Evolutionary conservation across 2,888 invertebrate genomes (phyloP), one percentile per base, ranked within the genome.

Genomic region (Serrognathus titanus): DNA sequence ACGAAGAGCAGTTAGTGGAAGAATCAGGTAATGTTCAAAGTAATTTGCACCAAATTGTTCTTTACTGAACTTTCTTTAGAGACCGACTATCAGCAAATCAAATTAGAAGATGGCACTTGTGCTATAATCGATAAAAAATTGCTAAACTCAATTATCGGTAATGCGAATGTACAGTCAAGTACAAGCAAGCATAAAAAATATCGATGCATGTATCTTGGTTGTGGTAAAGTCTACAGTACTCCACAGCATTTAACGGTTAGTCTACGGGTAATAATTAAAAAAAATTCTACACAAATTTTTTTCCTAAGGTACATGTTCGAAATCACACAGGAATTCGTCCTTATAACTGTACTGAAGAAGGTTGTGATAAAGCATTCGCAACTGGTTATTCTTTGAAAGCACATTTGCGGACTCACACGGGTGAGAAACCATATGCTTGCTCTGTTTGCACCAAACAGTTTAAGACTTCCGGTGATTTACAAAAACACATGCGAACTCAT

Each of bases 361-460:
- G 79, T 31, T 82, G 82, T 65, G 74, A 74, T 53, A 82, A 82
- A 67, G 77, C 77, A 40, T 82, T 82, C 68, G 76, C 81, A 3
- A 81, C 82, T 2, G 80, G 79, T 31, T 83, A 82, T 65, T 74
- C 75, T 1, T 61, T 83, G 59, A 77, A 76, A 60, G 72, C 78
- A 3, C 85, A 85, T 71, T 74, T 81, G 75, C 75, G 82, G 6
- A 76, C 75, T 12, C 85, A 85, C 73, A 78, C 81, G 0, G 83
- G 82, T 38, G 77, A 77, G 59, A 77, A 75, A 57, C 78, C 78
- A 0, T 78, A 75, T 55, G 65, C 63, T 39, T 78, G 77, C 60
- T 56, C 51, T 3, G 50, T 65, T 7, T 77, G 78, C 56, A 55
- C 57, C 3, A 77, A 76, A 63, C 67, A 69, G 39, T 77, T 78